Evolutionary conservation across 2,888 invertebrate species (phyloP).

Genomic region (Apamea crenata): DNA sequence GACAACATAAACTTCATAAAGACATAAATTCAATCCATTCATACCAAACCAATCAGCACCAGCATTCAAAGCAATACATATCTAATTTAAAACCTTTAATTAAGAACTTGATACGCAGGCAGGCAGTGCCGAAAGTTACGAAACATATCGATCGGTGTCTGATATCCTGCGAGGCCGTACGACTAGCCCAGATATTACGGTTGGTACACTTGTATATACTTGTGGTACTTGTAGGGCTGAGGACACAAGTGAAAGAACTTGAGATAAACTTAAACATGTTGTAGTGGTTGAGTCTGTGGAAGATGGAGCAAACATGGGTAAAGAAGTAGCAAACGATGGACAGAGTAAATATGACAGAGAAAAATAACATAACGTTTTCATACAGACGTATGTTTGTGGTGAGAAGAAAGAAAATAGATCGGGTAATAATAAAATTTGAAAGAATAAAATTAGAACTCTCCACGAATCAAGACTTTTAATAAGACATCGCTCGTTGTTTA

Average conservation of each 20-base stretch:
- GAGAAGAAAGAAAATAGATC: neutral
- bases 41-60: constrained; percentile 24
- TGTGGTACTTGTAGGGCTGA: constrained; percentile 32
- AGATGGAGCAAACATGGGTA: constrained; percentile 4
- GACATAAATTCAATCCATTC: constrained; percentile 3
- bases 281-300: neutral
- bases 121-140: constrained; percentile 52
- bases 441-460: neutral
- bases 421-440: neutral
- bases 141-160: constrained; percentile 63
- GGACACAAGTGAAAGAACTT: constrained; percentile 43
- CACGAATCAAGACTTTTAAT: neutral
- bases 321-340: neutral
- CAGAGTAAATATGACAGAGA: neutral
- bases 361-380: neutral
- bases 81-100: constrained; percentile 57
- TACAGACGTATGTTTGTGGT: neutral
- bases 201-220: constrained; percentile 33
- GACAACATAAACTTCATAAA: neutral
- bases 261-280: constrained; percentile 23
- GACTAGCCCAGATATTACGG: constrained; percentile 56
- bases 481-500: neutral
- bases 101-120: constrained; percentile 52
- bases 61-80: constrained; percentile 39
- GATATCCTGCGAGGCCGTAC: constrained; percentile 64